Evolutionary conservation across 2,888 invertebrate species (phyloP), one percentile per base, ranked within the genome.

Genomic region (Ernsta delagoae): DNA sequence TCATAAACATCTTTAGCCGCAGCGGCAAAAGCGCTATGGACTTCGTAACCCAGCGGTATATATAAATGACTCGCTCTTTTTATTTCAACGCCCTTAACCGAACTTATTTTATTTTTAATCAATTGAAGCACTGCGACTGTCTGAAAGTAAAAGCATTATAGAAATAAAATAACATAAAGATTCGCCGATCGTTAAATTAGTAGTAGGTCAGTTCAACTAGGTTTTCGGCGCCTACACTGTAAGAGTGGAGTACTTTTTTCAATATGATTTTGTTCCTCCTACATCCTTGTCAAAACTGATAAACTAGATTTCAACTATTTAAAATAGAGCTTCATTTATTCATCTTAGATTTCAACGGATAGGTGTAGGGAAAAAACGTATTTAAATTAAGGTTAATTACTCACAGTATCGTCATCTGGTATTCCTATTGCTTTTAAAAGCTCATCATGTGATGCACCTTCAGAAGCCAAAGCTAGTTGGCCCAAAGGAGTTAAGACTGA

Each of bases 351-450:
- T 24, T 24, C 24, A 24, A 24, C 3, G 24, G 24, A 24, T 24
- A 24, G 24, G 24, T 24, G 24, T 3, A 24, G 1, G 24, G 24
- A 24, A 24, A 24, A 24, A 3, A 24, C 24, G 1, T 31, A 3
- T 31, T 2, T 31, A 3, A 31, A 31, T 31, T 31, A 2, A 31
- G 2, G n/a, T 16, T 50, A 8, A 6, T 24, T 53, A 53, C 50
- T 53, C 5, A 53, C 50, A 24, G 53, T 53, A 24, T 53, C 53
- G 9, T 53, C 53, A 53, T 53, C 53, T 53, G 24, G 53, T 24
- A 24, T 1, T 24, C 24, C 53, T 9, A 53, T 24, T 9, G 24
- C 53, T 8, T 24, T 53, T 24, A 53, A 24, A 53, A 53, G 7
- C 24, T 24, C 53, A 24, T 53, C 24, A 53, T 53, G 53, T 4